A percentile compares a stretch with the other conserved stretches of the same genome.
These are phyloP conservation scores for Muraenolepis orangiensis DNA, from an alignment of 2,797 vertebrate genomes.

Conservation along the genomic window DNA sequence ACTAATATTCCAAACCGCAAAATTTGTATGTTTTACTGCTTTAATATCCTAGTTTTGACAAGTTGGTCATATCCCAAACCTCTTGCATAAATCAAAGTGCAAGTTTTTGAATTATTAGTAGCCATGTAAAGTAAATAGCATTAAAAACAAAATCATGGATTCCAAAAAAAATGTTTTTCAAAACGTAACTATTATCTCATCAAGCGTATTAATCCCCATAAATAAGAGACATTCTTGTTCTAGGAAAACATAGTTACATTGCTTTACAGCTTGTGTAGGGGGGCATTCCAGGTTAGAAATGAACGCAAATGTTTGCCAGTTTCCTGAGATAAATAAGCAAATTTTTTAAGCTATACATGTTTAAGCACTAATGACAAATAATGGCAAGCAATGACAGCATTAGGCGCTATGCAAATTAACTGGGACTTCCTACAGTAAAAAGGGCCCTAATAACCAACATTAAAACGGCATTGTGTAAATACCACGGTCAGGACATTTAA, in stretches of 20 bases:
- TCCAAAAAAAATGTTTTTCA: not conserved
- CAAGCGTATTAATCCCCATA: not conserved
- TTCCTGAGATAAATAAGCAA: slow-evolving; percentile 55
- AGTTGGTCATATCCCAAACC: not conserved
- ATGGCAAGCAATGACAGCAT: not conserved
- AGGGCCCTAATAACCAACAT: not conserved
- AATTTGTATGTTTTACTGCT: not conserved
- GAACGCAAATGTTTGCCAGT: slow-evolving; percentile 24
- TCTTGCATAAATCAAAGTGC: not conserved
- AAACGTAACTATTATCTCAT: not conserved
- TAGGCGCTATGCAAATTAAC: not conserved
- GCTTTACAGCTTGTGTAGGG: not conserved
- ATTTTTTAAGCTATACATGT: not conserved
- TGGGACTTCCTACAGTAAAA: not conserved
- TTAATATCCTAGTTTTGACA: not conserved
- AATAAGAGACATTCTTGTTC: not conserved
- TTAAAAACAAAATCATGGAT: not conserved
- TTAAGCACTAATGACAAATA: not conserved
- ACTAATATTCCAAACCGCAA: not conserved
- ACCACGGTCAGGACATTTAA: slow-evolving; percentile 2
- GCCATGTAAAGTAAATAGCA: not conserved
- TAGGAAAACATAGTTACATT: not conserved
- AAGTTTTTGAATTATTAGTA: not conserved
- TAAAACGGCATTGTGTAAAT: not conserved
- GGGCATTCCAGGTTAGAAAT: slow-evolving; percentile 3